These are phyloP conservation scores for Hypercompe scribonia DNA, from an alignment of 2,888 invertebrate species.

Conservation along the genomic window DNA sequence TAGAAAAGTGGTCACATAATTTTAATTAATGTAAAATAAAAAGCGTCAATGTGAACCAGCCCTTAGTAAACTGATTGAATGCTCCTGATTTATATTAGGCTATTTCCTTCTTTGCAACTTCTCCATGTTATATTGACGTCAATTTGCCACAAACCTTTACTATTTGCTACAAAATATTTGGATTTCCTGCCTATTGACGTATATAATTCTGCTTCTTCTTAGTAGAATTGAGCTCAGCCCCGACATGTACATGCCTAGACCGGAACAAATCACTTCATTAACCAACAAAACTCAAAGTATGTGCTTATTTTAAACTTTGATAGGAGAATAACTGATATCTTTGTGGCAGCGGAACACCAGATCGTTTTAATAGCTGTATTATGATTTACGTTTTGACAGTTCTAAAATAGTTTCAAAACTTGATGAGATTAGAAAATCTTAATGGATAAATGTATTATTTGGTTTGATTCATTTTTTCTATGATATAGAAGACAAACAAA, in stretches of 20 bases:
- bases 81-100: slow-evolving; percentile 24
- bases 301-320: neutral
- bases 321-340: neutral
- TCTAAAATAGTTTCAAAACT: neutral
- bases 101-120: slow-evolving; percentile 25
- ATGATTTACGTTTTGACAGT: neutral
- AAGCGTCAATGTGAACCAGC: neutral
- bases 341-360: neutral
- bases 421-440: too few relatives aligned
- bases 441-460: too few relatives aligned
- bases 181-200: slow-evolving; percentile 15
- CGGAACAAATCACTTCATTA: neutral
- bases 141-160: slow-evolving; percentile 15
- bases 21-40: neutral
- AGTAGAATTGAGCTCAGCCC: slow-evolving; percentile 3
- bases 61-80: slow-evolving; percentile 21
- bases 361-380: neutral
- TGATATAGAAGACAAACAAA: too few relatives aligned
- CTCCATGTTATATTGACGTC: slow-evolving; percentile 9
- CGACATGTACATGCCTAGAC: neutral
- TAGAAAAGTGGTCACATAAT: too few relatives aligned
- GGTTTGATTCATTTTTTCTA: too few relatives aligned
- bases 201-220: slow-evolving; percentile 11
- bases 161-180: slow-evolving; percentile 19
- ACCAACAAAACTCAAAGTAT: neutral